phyloP scores from a whole-genome alignment of 2,888 invertebrate genomes.

The Biston stratarius region DNA sequence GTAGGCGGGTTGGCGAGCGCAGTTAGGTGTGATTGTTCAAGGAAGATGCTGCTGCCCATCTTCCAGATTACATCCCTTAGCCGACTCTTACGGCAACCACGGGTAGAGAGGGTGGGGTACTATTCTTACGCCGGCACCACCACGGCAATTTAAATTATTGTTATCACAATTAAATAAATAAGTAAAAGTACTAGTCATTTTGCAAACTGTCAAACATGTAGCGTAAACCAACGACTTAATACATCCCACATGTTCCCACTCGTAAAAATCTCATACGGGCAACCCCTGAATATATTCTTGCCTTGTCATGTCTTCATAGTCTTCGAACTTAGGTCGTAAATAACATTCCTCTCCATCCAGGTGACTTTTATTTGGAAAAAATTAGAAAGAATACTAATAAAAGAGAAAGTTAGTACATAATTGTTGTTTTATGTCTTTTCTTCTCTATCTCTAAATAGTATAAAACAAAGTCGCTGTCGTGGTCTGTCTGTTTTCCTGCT shows the following conservation, averaged over 20 bases:
- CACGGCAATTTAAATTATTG: too few species aligned
- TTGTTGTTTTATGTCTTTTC: slow-evolving; percentile 15
- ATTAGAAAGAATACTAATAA: slow-evolving; percentile 13
- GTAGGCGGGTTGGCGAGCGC: too few species aligned
- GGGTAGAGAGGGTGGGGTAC: too few species aligned
- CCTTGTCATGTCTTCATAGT: slow-evolving; percentile 1
- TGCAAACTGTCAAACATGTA: background rate
- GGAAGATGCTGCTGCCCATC: too few species aligned
- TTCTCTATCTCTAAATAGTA: too few species aligned
- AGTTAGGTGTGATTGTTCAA: too few species aligned
- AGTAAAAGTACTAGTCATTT: background rate
- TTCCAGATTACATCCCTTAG: too few species aligned
- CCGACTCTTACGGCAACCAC: too few species aligned
- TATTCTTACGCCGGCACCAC: too few species aligned
- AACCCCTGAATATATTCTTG: background rate
- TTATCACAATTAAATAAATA: too few species aligned
- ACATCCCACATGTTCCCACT: background rate
- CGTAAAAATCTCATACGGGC: slow-evolving; percentile 10
- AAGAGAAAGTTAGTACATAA: slow-evolving; percentile 6
- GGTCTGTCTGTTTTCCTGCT: too few species aligned
- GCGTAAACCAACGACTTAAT: background rate
- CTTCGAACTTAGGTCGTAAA: slow-evolving; percentile 21
- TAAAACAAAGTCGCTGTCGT: too few species aligned
- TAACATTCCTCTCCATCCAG: slow-evolving; percentile 3
- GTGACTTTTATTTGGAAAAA: slow-evolving; percentile 17